A percentile compares a stretch with the other conserved stretches of the same genome.
Conservation (phyloP, 1,140 invertebrate species). For the Drosophila suzukii region DNA sequence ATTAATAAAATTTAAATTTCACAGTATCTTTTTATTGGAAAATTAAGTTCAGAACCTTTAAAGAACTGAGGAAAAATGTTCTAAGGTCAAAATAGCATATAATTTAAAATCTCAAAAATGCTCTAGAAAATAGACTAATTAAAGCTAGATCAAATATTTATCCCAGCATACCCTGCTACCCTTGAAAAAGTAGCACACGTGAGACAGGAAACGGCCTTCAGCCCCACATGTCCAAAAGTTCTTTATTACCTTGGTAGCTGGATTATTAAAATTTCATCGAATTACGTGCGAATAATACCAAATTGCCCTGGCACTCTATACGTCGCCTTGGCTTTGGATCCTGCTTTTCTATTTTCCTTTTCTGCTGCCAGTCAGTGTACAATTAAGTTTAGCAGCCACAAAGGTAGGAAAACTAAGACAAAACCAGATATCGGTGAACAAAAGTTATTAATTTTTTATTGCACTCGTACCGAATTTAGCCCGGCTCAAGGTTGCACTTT, state of each 20-base stretch:
- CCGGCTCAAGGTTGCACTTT: constrained; percentile 36
- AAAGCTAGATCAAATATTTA: too few species aligned
- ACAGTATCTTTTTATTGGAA: too few species aligned
- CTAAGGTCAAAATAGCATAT: too few species aligned
- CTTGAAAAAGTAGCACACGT: constrained; percentile 5
- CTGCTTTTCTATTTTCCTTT: constrained; percentile 2
- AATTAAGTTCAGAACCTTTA: too few species aligned
- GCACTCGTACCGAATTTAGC: constrained; percentile 21
- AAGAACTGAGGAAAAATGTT: too few species aligned
- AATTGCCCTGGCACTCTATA: constrained; percentile 44
- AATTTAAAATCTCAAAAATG: too few species aligned
- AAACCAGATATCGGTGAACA: constrained; percentile 14
- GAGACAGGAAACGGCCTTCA: constrained; percentile 53
- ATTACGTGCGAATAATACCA: constrained; percentile 71
- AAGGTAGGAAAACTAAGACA: constrained; percentile 9
- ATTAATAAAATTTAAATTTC: too few species aligned
- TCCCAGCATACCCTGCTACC: not conserved
- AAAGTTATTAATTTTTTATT: constrained; percentile 58
- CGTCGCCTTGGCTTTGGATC: constrained; percentile 10
- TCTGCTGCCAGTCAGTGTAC: constrained; percentile 15
- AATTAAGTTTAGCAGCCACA: constrained; percentile 36
- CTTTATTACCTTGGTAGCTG: constrained; percentile 69
- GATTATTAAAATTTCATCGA: constrained; percentile 78
- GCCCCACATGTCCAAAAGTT: constrained; percentile 66
- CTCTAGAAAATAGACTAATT: too few species aligned